These are phyloP conservation scores for Vipera ursinii DNA, from an alignment of 2,797 vertebrate species.

Conservation along the genomic window DNA sequence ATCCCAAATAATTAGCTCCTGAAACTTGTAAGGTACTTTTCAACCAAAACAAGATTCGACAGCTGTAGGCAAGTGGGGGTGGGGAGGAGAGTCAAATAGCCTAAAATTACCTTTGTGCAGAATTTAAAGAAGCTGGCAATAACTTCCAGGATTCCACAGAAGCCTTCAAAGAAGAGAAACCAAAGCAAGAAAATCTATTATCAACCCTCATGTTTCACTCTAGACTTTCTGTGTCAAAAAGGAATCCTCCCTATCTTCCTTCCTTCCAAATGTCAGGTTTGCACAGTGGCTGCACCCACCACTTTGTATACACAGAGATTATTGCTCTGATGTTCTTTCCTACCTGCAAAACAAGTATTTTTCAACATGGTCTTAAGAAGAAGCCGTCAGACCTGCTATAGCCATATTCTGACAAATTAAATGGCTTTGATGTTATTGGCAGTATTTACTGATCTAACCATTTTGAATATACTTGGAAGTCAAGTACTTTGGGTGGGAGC, in stretches of 20 bases:
- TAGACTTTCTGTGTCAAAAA: background rate
- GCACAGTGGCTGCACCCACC: background rate
- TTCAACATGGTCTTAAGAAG: background rate
- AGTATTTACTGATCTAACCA: conserved; percentile 57
- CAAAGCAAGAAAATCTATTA: background rate
- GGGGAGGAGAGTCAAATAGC: background rate
- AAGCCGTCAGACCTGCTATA: background rate
- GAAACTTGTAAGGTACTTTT: background rate
- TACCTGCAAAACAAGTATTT: background rate
- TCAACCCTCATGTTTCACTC: background rate
- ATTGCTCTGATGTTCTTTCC: background rate
- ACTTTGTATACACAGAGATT: background rate
- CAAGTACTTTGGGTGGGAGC: conserved; percentile 50
- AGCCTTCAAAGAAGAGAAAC: background rate
- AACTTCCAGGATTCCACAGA: background rate
- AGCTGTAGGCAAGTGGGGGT: background rate
- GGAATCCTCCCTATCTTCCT: background rate
- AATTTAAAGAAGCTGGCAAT: background rate
- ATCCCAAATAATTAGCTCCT: background rate
- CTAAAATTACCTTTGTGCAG: background rate
- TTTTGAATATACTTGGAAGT: conserved; percentile 63
- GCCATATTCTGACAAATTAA: conserved; percentile 53
- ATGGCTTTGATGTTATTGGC: conserved; percentile 70
- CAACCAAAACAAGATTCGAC: background rate
- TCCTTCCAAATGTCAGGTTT: background rate